Base-by-base conservation (phyloP, 2,113 vertebrate genomes). In the Scatophagus argus region DNA sequence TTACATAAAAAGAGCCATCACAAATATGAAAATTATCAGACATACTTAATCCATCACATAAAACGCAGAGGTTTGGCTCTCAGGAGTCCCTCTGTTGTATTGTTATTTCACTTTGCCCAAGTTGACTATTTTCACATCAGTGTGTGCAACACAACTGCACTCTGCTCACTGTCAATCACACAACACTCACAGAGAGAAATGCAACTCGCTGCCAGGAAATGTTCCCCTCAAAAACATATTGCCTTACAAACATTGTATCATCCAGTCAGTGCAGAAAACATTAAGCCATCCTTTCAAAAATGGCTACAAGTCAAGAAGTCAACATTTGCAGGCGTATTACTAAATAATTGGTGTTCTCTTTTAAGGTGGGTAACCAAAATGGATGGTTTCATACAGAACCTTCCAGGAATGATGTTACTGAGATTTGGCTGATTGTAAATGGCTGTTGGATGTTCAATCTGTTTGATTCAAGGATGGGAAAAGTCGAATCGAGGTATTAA, bases 91-190 rank as follows among this genome's bases (percentile, higher is more conserved):
- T 11, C 27, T 0, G 3, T 27, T 62, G 44, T 62, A 23, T 62
- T 60, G 38, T 52, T 52, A 52, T 63, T 78, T 69, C 27, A 68
- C 34, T 67, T 44, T 46, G 8, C 12, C 41, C 3, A 41, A 41
- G 44, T 51, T n/a, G 9, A 66, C n/a, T 78, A 7, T 84, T 81
- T 77, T 77, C 38, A 36, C 38, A 55, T 76, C n/a, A 36, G n/a
- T 52, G 56, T 27, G 7, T 32, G 43, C 34, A 69, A 46, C 49
- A n/a, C 17, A 47, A 21, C n/a, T 58, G 23, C 51, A 21, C 55
- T 36, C 32, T 1, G 2, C 63, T 65, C 11, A 1, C 64, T 70
- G 46, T 74, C 68, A n/a, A 49, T 81, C 77, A 38, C 62, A 31
- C 59, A 66, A 64, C 62, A 76, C 51, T 36, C 67, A 41, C 32